Percentiles rank a stretch among this genome's conserved stretches.
Conservation (phyloP, 1,140 invertebrate species). For the Plutomurus gul region DNA sequence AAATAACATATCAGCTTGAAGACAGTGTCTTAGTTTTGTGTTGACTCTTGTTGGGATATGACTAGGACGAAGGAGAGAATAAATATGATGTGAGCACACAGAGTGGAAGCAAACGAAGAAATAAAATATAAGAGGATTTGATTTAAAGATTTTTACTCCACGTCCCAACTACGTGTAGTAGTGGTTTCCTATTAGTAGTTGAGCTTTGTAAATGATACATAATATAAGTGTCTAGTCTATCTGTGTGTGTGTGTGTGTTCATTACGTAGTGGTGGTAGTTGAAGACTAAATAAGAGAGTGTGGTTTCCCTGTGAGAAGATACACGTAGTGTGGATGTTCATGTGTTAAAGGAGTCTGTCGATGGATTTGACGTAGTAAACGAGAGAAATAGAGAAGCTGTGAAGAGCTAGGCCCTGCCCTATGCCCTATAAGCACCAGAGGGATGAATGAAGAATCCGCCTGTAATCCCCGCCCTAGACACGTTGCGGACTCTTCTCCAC, state of each 20-base stretch:
- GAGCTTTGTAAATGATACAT: neutral
- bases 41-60: too few relatives aligned
- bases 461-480: conserved; percentile 46
- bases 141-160: too few relatives aligned
- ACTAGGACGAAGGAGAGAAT: too few relatives aligned
- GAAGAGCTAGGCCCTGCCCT: conserved; percentile 33
- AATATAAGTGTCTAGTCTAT: conserved; percentile 2
- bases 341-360: neutral
- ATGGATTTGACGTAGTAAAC: conserved; percentile 15
- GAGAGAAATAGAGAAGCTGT: neutral
- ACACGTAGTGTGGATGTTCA: neutral
- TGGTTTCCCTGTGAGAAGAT: too few relatives aligned
- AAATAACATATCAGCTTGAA: too few relatives aligned
- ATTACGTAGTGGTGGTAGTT: too few relatives aligned
- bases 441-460: conserved; percentile 35
- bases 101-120: too few relatives aligned
- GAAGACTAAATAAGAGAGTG: too few relatives aligned
- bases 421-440: conserved; percentile 37
- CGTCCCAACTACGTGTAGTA: too few relatives aligned
- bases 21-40: too few relatives aligned
- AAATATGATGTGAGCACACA: too few relatives aligned
- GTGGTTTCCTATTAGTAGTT: neutral
- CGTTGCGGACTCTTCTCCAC: conserved; percentile 51
- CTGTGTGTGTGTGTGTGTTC: neutral
- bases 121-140: too few relatives aligned